Evolutionary conservation across 2,113 vertebrate species (phyloP).

Genomic region (Triplophysa tibetana): DNA sequence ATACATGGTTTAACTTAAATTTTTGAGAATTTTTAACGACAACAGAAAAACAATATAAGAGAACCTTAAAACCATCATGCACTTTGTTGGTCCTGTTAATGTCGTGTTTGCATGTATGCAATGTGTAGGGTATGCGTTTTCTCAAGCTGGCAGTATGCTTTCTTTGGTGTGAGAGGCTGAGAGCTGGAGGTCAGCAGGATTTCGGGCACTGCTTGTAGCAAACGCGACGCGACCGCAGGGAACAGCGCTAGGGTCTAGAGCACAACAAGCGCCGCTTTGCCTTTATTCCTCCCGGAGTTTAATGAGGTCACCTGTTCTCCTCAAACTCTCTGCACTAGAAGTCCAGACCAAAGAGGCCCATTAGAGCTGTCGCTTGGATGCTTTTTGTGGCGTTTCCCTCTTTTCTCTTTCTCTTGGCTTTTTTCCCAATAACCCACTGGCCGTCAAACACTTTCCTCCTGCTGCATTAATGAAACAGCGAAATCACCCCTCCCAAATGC

Average conservation of each 20-base stretch:
- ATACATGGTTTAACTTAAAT: no score
- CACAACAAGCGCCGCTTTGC: constrained; percentile 5
- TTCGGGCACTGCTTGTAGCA: constrained; percentile 40
- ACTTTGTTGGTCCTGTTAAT: constrained; percentile 13
- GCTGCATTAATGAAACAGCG: constrained; percentile 53
- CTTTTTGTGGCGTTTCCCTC: constrained; percentile 46
- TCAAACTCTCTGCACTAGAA: constrained; percentile 42
- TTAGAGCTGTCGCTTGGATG: constrained; percentile 37
- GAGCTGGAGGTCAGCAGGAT: constrained; percentile 71
- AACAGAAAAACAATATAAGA: neutral
- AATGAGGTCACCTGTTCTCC: constrained; percentile 46
- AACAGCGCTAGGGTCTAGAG: constrained; percentile 27
- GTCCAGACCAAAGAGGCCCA: constrained; percentile 33
- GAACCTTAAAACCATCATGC: constrained; percentile 43
- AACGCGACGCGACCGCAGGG: constrained; percentile 34
- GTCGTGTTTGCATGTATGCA: constrained; percentile 60
- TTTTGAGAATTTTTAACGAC: neutral
- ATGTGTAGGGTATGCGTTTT: constrained; percentile 64
- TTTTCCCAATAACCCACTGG: constrained; percentile 61
- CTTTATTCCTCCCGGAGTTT: constrained; percentile 35
- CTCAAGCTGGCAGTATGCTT: constrained; percentile 83
- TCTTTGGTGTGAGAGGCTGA: constrained; percentile 91
- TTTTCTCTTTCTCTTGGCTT: constrained; percentile 41
- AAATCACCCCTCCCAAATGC: constrained; percentile 46
- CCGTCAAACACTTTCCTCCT: constrained; percentile 62